Conservation (phyloP, 1,140 invertebrate species). For the Leptinotarsa texana region DNA sequence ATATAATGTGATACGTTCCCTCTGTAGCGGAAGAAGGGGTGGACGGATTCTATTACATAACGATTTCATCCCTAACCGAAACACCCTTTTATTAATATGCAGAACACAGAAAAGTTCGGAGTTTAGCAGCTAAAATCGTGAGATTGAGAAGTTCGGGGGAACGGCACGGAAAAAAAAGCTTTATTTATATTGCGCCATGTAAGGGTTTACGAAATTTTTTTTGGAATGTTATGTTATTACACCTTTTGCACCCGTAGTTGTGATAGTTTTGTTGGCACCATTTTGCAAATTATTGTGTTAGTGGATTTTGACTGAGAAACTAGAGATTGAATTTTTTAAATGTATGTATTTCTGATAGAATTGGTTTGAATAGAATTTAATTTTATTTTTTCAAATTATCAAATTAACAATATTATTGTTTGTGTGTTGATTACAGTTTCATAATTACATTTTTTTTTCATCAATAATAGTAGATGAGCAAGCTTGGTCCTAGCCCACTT, state of each 20-base stretch:
- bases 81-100: constrained; percentile 17
- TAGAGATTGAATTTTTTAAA: not conserved
- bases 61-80: no score
- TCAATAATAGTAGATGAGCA: no score
- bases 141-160: constrained; percentile 47
- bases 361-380: no score
- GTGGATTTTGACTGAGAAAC: not conserved
- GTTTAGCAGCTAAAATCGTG: constrained; percentile 47
- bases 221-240: constrained; percentile 28
- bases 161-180: constrained; percentile 51
- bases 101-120: constrained; percentile 44
- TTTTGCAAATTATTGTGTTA: not conserved
- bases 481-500: no score
- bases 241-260: constrained; percentile 26
- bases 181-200: constrained; percentile 49
- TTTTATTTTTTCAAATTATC: no score
- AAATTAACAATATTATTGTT: no score
- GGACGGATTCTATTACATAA: no score
- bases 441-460: no score
- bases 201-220: constrained; percentile 39
- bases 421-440: no score
- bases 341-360: no score
- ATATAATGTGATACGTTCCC: no score
- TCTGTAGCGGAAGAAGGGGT: no score
- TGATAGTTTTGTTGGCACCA: constrained; percentile 20